These are phyloP conservation scores for Zaprionus bogoriensis DNA, from an alignment of 2,888 invertebrate genomes.

Conservation along the genomic window DNA sequence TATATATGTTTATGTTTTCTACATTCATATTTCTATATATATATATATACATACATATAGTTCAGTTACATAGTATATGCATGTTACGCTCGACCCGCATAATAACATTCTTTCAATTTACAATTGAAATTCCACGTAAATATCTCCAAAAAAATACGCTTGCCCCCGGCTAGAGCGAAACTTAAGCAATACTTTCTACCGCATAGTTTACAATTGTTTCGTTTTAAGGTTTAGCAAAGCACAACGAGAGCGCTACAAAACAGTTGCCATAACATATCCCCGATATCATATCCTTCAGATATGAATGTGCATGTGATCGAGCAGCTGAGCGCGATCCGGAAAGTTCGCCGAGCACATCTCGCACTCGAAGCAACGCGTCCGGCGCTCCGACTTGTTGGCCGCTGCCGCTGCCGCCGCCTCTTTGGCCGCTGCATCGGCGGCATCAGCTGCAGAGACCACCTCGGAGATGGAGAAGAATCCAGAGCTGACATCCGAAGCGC, in stretches of 20 bases:
- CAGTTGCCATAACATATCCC: conserved; percentile 42
- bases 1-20: conserved; percentile 9
- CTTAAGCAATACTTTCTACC: conserved; percentile 50
- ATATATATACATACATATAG: conserved; percentile 5
- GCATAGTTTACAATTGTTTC: conserved; percentile 27
- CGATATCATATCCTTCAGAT: conserved; percentile 82
- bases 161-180: conserved; percentile 15
- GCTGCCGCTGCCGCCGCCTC: conserved; percentile 56
- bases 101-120: conserved; percentile 43
- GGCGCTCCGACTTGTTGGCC: conserved; percentile 56
- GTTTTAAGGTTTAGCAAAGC: conserved; percentile 15
- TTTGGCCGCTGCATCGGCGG: conserved; percentile 64
- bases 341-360: conserved; percentile 93
- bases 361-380: conserved; percentile 87
- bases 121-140: conserved; percentile 53
- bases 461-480: conserved; percentile 73
- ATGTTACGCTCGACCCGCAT: conserved; percentile 18
- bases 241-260: conserved; percentile 18
- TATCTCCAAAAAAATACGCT: conserved; percentile 67
- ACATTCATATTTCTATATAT: conserved; percentile 14
- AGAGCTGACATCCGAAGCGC: conserved; percentile 56
- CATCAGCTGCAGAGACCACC: conserved; percentile 67
- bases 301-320: conserved; percentile 92
- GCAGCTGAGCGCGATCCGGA: conserved; percentile 87
- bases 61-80: too few species aligned